Evolutionary conservation across 2,888 invertebrate genomes (phyloP).

Genomic region (Agriopis marginaria): DNA sequence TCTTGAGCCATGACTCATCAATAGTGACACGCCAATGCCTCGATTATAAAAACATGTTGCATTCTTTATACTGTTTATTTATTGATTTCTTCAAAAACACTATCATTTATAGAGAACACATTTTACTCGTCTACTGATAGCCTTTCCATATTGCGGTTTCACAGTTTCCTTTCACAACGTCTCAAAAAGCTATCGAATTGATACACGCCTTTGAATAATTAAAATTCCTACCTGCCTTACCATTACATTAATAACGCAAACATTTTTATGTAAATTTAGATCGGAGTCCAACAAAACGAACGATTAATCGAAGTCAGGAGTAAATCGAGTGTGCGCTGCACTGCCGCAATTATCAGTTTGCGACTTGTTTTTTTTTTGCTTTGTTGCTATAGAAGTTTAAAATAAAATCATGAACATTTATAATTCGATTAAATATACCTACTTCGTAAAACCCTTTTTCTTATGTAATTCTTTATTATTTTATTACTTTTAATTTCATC

Average conservation of each 20-base stretch:
- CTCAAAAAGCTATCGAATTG: background rate
- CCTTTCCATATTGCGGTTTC: constrained; percentile 36
- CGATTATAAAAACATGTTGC: constrained; percentile 71
- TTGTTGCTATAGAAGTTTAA: constrained; percentile 67
- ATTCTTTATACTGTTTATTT: constrained; percentile 71
- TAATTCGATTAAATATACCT: background rate
- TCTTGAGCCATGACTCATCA: constrained; percentile 75
- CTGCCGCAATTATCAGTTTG: constrained; percentile 62
- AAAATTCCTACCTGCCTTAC: constrained; percentile 45
- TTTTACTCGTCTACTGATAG: constrained; percentile 54
- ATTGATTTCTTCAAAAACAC: constrained; percentile 58
- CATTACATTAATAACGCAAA: constrained; percentile 56
- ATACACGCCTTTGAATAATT: constrained; percentile 22
- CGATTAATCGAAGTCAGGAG: constrained; percentile 78
- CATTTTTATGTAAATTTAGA: constrained; percentile 80
- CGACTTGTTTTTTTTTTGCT: constrained; percentile 77
- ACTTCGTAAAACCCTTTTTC: background rate
- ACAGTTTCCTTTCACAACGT: background rate
- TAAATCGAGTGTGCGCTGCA: constrained; percentile 68
- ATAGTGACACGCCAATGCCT: constrained; percentile 70
- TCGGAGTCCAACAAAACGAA: constrained; percentile 71
- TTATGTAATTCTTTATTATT: background rate
- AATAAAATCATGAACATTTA: constrained; percentile 46
- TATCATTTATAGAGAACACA: constrained; percentile 64
- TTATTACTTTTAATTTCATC: background rate